phyloP scores from a whole-genome alignment of 2,888 invertebrate genomes.

The Bhutanitis thaidina region DNA sequence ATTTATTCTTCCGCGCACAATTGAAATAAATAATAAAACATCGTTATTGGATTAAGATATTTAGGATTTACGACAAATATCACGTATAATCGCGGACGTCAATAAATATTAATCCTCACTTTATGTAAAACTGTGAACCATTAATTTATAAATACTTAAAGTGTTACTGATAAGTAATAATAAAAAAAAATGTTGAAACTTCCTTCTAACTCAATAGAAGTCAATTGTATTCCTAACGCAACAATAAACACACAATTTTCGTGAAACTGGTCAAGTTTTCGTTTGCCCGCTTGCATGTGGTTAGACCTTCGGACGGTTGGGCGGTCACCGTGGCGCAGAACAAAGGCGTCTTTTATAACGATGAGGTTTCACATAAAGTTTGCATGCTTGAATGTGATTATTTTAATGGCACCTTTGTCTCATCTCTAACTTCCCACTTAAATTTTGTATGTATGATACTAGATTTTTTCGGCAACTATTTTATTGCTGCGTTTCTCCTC shows the following conservation, averaged over 20 bases:
- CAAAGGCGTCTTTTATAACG: slow-evolving; percentile 41
- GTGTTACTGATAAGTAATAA: not conserved
- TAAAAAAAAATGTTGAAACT: not conserved
- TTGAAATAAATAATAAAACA: no score
- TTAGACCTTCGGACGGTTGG: slow-evolving; percentile 14
- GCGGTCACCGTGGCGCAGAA: slow-evolving; percentile 32
- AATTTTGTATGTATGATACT: no score
- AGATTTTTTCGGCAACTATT: no score
- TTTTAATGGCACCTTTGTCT: slow-evolving; percentile 57
- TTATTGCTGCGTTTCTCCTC: no score
- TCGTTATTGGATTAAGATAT: no score
- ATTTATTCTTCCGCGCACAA: slow-evolving; percentile 43
- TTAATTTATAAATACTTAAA: no score
- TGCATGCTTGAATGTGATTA: slow-evolving; percentile 51
- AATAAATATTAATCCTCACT: no score
- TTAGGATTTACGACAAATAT: no score
- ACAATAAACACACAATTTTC: not conserved
- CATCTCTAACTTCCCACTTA: not conserved
- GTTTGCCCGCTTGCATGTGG: slow-evolving; percentile 28
- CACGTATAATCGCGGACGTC: no score
- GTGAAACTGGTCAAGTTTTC: slow-evolving; percentile 12
- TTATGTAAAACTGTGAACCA: no score
- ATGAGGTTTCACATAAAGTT: slow-evolving; percentile 47
- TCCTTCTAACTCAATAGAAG: not conserved
- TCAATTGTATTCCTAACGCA: slow-evolving; percentile 12